Conservation (phyloP, 1,140 invertebrate genomes). For the Sinella curviseta region DNA sequence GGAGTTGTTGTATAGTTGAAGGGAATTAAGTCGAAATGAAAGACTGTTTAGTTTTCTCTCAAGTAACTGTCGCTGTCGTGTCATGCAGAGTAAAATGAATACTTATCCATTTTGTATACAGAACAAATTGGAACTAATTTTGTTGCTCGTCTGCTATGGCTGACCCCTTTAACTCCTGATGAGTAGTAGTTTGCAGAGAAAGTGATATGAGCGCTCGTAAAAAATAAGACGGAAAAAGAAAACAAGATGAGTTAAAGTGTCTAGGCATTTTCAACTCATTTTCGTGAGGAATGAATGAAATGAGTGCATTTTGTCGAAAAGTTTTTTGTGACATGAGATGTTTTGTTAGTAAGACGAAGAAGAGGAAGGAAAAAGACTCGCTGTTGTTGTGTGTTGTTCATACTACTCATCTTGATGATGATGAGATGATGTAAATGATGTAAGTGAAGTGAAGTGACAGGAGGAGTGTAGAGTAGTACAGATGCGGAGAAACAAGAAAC, state of each 20-base stretch:
- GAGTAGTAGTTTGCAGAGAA: too few species aligned
- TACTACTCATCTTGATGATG: background rate
- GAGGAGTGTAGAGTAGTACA: background rate
- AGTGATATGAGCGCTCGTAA: background rate
- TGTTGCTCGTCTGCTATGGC: too few species aligned
- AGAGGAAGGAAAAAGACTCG: background rate
- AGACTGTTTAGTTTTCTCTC: conserved; percentile 10
- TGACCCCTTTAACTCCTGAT: too few species aligned
- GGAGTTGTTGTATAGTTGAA: background rate
- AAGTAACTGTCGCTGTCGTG: too few species aligned
- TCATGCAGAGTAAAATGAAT: too few species aligned
- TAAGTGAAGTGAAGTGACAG: conserved; percentile 10
- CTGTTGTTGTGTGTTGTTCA: too few species aligned
- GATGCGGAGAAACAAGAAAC: background rate
- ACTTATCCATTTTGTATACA: too few species aligned
- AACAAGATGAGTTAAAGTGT: background rate
- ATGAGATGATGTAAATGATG: background rate
- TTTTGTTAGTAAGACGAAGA: background rate
- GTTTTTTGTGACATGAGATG: background rate
- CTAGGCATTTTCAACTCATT: background rate
- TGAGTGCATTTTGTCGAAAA: background rate
- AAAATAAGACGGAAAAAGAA: background rate
- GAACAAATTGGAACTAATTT: too few species aligned
- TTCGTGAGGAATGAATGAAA: too few species aligned
- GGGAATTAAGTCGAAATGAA: background rate